Evolutionary conservation across 2,797 vertebrate genomes (phyloP).

Genomic region (Limnodromus scolopaceus): DNA sequence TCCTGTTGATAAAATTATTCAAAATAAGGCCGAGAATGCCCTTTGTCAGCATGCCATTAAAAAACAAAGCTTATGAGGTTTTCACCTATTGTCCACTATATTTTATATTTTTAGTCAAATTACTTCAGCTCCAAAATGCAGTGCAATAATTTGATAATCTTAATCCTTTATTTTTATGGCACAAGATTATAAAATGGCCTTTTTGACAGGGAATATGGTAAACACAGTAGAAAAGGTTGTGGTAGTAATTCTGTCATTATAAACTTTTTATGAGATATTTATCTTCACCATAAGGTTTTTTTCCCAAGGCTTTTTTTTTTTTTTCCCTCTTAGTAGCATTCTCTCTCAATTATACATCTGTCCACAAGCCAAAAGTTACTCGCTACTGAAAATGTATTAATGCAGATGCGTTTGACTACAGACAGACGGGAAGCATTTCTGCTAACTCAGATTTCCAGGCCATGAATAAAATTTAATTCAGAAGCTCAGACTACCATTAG

Average conservation of each 20-base stretch:
- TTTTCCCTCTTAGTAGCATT: neutral
- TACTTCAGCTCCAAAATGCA: neutral
- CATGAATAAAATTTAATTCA: neutral
- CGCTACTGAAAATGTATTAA: conserved; percentile 17
- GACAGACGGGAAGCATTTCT: conserved; percentile 37
- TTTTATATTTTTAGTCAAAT: neutral
- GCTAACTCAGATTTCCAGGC: neutral
- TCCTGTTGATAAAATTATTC: neutral
- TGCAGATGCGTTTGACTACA: conserved; percentile 29
- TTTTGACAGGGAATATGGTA: neutral
- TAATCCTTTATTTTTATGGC: neutral
- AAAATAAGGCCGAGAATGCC: neutral
- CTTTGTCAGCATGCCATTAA: neutral
- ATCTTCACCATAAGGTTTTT: neutral
- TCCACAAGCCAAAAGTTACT: conserved; percentile 46
- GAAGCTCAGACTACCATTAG: neutral
- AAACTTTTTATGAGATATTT: conserved; percentile 21
- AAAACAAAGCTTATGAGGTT: neutral
- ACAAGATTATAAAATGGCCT: neutral
- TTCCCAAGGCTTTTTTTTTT: neutral
- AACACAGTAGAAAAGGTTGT: neutral
- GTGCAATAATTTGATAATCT: neutral
- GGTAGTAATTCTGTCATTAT: neutral
- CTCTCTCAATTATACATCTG: conserved; percentile 39
- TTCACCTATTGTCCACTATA: neutral